Evolutionary conservation across 2,888 invertebrate species (phyloP).

Genomic region (Unio delphinus): DNA sequence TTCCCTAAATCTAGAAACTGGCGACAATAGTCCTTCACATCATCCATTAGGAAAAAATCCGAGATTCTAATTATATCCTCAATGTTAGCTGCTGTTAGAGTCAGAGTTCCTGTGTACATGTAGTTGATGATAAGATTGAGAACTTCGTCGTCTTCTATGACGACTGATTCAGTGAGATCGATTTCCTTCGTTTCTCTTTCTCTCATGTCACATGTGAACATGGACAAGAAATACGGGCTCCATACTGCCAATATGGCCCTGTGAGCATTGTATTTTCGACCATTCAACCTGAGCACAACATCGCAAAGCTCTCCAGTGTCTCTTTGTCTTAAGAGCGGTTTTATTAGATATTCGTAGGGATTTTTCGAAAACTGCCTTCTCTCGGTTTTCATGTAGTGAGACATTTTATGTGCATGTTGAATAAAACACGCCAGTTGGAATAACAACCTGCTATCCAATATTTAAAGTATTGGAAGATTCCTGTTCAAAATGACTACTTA

Average conservation of each 20-base stretch:
- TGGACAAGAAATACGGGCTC: constrained; percentile 68
- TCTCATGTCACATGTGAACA: constrained; percentile 68
- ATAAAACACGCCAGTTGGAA: no score
- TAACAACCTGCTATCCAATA: no score
- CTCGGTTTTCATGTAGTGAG: constrained; percentile 62
- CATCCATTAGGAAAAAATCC: constrained; percentile 66
- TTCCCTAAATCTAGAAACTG: constrained; percentile 67
- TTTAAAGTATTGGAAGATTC: no score
- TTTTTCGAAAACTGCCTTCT: constrained; percentile 60
- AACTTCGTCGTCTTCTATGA: constrained; percentile 59
- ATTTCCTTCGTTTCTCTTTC: constrained; percentile 58
- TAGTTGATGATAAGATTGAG: constrained; percentile 62
- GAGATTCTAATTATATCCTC: constrained; percentile 64
- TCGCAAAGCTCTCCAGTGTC: constrained; percentile 68
- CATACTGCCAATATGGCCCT: constrained; percentile 63
- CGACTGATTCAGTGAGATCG: constrained; percentile 62
- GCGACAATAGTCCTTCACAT: constrained; percentile 65
- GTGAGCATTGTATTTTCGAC: constrained; percentile 56
- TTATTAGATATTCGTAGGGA: constrained; percentile 58
- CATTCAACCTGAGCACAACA: constrained; percentile 58
- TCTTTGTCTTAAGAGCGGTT: constrained; percentile 59
- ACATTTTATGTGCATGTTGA: constrained; percentile 36
- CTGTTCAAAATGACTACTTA: no score
- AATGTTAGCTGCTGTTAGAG: constrained; percentile 57
- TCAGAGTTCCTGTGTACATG: constrained; percentile 65